Percentiles rank a stretch among this genome's conserved stretches.
Evolutionary conservation across 2,113 vertebrate species (phyloP).

Genomic region (Scortum barcoo): DNA sequence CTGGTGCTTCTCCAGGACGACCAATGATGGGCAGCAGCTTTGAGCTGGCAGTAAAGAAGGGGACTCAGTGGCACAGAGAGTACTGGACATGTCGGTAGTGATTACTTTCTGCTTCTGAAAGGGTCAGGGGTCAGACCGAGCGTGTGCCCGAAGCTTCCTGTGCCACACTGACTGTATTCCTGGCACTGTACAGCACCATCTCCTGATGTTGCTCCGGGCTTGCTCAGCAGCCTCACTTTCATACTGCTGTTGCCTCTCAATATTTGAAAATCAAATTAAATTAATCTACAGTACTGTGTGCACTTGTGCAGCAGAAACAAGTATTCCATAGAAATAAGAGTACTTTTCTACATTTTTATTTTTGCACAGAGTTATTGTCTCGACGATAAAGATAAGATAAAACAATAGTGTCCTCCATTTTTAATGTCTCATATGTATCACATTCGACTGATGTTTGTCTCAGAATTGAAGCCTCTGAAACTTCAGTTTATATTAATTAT

Average conservation of each 20-base stretch:
- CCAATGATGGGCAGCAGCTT: conserved; percentile 62
- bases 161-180: conserved; percentile 37
- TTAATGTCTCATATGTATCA: background rate
- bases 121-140: conserved; percentile 67
- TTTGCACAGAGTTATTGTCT: background rate
- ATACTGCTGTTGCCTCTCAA: conserved; percentile 10
- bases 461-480: background rate
- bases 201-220: conserved; percentile 13
- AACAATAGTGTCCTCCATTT: background rate
- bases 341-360: too few relatives aligned
- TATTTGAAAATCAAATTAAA: conserved; percentile 39
- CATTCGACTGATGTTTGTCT: background rate
- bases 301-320: conserved; percentile 1
- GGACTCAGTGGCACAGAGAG: conserved; percentile 54
- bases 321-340: conserved; percentile 6
- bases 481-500: background rate
- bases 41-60: conserved; percentile 41
- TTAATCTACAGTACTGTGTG: background rate
- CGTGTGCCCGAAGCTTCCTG: conserved; percentile 35
- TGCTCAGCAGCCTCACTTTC: conserved; percentile 15
- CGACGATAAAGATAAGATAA: background rate
- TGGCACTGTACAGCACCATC: conserved; percentile 20
- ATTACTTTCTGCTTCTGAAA: conserved; percentile 64
- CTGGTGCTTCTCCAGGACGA: conserved; percentile 37
- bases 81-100: conserved; percentile 63